These are phyloP conservation scores for Spheniscus mendiculus DNA, from an alignment of 2,113 vertebrate genomes.

Conservation along the genomic window DNA sequence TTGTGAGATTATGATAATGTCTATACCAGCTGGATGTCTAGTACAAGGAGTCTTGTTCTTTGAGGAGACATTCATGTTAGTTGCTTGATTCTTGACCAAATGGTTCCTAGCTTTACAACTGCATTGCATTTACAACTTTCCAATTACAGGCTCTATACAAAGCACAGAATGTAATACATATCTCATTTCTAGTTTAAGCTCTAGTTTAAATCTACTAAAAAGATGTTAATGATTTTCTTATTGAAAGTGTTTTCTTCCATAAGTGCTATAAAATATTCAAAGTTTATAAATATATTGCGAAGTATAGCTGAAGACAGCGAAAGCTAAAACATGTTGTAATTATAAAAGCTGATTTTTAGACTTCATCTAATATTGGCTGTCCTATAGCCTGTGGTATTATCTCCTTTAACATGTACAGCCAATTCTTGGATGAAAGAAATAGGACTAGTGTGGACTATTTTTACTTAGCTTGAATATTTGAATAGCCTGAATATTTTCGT, in stretches of 20 bases:
- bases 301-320: not conserved
- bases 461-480: constrained; percentile 39
- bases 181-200: not conserved
- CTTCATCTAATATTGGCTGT: not conserved
- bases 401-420: not conserved
- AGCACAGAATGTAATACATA: not conserved
- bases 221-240: not conserved
- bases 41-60: constrained; percentile 38
- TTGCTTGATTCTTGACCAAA: constrained; percentile 53
- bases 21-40: constrained; percentile 50
- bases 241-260: not conserved
- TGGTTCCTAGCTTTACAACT: not conserved
- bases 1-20: constrained; percentile 38
- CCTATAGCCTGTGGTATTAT: not conserved
- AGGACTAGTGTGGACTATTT: not conserved
- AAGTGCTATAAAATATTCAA: constrained; percentile 13
- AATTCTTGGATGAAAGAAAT: not conserved
- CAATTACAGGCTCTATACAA: not conserved
- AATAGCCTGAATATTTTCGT: constrained; percentile 18
- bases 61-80: not conserved
- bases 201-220: not conserved
- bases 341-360: not conserved
- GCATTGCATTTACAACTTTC: not conserved
- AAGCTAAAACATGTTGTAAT: not conserved
- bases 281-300: constrained; percentile 33